Evolutionary conservation across 2,888 invertebrate species (phyloP).

Genomic region (Ischnus inquisitorius): DNA sequence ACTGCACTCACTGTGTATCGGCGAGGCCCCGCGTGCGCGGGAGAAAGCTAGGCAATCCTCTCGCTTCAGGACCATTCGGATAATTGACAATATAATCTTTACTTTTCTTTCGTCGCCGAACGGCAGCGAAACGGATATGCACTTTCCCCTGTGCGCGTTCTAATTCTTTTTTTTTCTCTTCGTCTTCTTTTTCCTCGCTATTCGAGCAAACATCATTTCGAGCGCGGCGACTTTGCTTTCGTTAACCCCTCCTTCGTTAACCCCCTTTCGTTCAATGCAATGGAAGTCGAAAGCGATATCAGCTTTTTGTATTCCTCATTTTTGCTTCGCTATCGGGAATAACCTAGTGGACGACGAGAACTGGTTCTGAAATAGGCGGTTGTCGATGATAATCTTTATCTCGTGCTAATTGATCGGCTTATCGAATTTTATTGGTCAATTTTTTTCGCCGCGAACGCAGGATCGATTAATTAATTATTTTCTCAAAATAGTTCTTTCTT

Average conservation of each 20-base stretch:
- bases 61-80: slow-evolving; percentile 58
- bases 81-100: slow-evolving; percentile 68
- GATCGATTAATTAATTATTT: too few relatives aligned
- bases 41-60: slow-evolving; percentile 60
- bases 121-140: slow-evolving; percentile 65
- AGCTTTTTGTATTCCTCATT: background rate
- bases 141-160: slow-evolving; percentile 67
- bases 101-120: slow-evolving; percentile 49
- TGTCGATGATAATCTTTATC: too few relatives aligned
- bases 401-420: too few relatives aligned
- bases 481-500: too few relatives aligned
- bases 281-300: background rate
- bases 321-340: background rate
- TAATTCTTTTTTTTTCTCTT: slow-evolving; percentile 24
- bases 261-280: background rate
- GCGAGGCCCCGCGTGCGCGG: slow-evolving; percentile 40
- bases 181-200: background rate
- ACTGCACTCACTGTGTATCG: slow-evolving; percentile 58
- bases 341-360: background rate
- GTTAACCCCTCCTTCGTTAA: background rate
- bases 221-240: background rate
- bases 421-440: too few relatives aligned
- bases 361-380: too few relatives aligned
- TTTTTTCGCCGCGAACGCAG: too few relatives aligned
- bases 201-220: slow-evolving; percentile 10